Conservation (phyloP, 2,797 vertebrate species). For the Thalassophryne amazonica region DNA sequence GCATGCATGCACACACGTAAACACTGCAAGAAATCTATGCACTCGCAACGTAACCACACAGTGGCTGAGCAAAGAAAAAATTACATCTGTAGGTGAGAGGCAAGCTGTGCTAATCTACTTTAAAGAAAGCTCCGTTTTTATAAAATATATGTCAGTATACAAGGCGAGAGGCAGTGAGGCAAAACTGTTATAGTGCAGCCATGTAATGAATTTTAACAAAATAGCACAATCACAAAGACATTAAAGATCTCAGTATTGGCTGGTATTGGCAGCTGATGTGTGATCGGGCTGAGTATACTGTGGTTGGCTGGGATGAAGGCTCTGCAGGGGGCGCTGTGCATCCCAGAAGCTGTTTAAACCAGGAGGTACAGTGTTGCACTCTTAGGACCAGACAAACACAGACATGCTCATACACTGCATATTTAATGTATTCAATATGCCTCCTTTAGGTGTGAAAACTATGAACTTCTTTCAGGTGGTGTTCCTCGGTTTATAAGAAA, state of each 20-base stretch:
- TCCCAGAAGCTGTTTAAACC: slow-evolving; percentile 35
- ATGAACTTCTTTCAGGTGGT: too few species aligned
- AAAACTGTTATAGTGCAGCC: slow-evolving; percentile 45
- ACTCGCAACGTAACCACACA: slow-evolving; percentile 6
- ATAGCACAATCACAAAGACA: slow-evolving; percentile 44
- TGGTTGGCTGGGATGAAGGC: slow-evolving; percentile 39
- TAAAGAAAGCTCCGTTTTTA: slow-evolving; percentile 49
- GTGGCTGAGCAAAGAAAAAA: slow-evolving; percentile 44
- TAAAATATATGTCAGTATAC: slow-evolving; percentile 58
- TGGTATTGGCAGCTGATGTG: slow-evolving; percentile 30
- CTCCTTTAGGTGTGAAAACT: too few species aligned
- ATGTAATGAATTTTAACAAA: slow-evolving; percentile 59
- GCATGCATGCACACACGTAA: slow-evolving; percentile 13
- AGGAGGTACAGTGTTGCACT: slow-evolving; percentile 31
- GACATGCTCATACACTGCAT: slow-evolving; percentile 39
- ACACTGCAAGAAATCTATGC: too few species aligned
- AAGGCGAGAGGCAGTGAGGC: slow-evolving; percentile 32
- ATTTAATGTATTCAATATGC: too few species aligned
- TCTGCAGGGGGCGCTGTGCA: slow-evolving; percentile 33
- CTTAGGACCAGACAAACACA: slow-evolving; percentile 36
- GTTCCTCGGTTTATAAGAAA: too few species aligned
- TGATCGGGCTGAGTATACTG: slow-evolving; percentile 32
- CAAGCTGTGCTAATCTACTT: slow-evolving; percentile 64
- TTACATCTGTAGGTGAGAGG: slow-evolving; percentile 54
- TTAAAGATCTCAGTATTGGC: slow-evolving; percentile 31